Conservation (phyloP, 1,140 invertebrate genomes). For the Cyclargus thomasi region DNA sequence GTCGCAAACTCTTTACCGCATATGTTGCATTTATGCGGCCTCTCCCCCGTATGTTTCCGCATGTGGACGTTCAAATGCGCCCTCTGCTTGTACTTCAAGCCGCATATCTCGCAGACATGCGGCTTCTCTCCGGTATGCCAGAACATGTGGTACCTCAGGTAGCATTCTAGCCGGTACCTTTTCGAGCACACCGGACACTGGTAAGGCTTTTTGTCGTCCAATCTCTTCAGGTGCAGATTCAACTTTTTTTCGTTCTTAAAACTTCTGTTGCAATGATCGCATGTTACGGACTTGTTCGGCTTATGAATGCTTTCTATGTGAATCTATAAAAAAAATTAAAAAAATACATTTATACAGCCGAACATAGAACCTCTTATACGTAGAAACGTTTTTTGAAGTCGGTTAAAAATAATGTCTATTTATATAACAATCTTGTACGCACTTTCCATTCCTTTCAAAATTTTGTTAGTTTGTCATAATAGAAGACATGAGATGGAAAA, state of each 20-base stretch:
- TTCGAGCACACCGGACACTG: conserved; percentile 47
- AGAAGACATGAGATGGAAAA: no score
- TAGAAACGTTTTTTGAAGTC: no score
- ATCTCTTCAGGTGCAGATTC: conserved; percentile 34
- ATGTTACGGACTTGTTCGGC: conserved; percentile 32
- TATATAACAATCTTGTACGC: no score
- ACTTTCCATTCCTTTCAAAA: no score
- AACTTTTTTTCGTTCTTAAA: conserved; percentile 44
- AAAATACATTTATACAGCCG: no score
- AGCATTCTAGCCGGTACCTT: conserved; percentile 29
- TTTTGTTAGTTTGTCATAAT: no score
- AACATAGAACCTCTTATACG: no score
- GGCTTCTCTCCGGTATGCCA: conserved; percentile 47
- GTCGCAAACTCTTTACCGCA: conserved; percentile 38
- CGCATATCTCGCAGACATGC: conserved; percentile 42
- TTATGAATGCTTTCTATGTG: conserved; percentile 38
- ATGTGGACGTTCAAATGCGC: conserved; percentile 40
- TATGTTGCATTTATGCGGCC: conserved; percentile 36
- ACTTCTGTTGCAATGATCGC: conserved; percentile 44
- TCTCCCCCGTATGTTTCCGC: conserved; percentile 38
- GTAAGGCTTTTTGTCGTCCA: conserved; percentile 34
- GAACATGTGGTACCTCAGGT: conserved; percentile 42
- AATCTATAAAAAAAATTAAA: conserved; percentile 23
- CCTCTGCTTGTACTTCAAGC: conserved; percentile 42
- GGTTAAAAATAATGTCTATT: no score